phyloP scores from a whole-genome alignment of 2,113 vertebrate genomes.

The Pholis gunnellus region DNA sequence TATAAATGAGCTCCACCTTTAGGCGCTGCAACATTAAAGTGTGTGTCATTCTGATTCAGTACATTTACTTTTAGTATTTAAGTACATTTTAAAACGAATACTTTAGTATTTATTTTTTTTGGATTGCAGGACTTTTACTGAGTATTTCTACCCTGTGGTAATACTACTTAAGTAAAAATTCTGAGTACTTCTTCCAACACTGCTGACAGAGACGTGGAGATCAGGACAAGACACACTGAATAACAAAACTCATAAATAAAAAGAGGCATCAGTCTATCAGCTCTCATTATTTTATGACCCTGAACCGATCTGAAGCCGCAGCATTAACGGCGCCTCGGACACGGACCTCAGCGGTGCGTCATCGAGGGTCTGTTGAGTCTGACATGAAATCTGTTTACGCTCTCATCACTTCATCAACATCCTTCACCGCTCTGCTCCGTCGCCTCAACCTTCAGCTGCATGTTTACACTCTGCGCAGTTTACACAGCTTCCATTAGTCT shows the following conservation, averaged over 20 bases:
- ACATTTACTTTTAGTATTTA: no score
- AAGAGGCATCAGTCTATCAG: no score
- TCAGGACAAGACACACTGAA: background rate
- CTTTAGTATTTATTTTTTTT: no score
- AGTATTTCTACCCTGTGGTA: no score
- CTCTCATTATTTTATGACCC: background rate
- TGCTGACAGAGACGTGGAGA: background rate
- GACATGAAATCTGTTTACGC: background rate
- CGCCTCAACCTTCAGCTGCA: background rate
- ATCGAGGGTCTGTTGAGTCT: slow-evolving; percentile 21
- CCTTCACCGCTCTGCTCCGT: background rate
- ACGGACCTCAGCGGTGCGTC: background rate
- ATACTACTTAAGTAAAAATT: no score
- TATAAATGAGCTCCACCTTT: no score
- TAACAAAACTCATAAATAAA: no score
- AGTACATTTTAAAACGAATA: no score
- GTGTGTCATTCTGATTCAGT: no score
- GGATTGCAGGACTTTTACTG: no score
- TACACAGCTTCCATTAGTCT: slow-evolving; percentile 1
- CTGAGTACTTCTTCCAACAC: no score
- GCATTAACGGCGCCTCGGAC: background rate
- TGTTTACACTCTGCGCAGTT: background rate
- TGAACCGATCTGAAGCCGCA: background rate
- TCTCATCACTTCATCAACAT: background rate
- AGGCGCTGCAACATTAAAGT: no score